Evolutionary conservation across 2,113 vertebrate species (phyloP).

Genomic region (Lanius ludovicianus): DNA sequence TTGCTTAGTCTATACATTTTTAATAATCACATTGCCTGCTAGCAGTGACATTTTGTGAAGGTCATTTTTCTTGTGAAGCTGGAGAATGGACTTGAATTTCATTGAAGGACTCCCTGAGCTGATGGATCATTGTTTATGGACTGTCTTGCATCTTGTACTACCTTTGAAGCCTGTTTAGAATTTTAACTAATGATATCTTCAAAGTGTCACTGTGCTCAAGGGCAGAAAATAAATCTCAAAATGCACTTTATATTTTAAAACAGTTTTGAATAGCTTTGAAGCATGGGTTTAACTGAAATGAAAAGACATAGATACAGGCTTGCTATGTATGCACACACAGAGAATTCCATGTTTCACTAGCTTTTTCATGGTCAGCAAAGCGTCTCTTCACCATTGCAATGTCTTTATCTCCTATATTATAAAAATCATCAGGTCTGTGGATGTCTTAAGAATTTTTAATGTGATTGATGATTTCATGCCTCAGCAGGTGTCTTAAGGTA

Average conservation of each 20-base stretch:
- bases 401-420: not conserved
- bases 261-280: conserved; percentile 43
- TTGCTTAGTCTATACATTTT: conserved; percentile 53
- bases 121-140: conserved; percentile 42
- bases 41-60: conserved; percentile 61
- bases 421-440: not conserved
- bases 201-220: conserved; percentile 64
- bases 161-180: conserved; percentile 62
- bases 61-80: conserved; percentile 62
- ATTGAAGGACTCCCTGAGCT: conserved; percentile 37
- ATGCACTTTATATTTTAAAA: conserved; percentile 16
- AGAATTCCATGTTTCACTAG: not conserved
- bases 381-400: not conserved
- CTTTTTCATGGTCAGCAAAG: not conserved
- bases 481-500: not conserved
- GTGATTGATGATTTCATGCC: not conserved
- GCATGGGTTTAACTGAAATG: conserved; percentile 13
- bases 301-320: not conserved
- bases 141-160: conserved; percentile 19
- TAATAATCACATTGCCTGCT: conserved; percentile 53
- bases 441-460: not conserved
- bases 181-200: conserved; percentile 65
- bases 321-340: not conserved
- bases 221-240: conserved; percentile 55
- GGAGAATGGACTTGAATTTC: conserved; percentile 58